phyloP scores from a whole-genome alignment of 2,113 vertebrate species.

The Budorcas taxicolor region DNA sequence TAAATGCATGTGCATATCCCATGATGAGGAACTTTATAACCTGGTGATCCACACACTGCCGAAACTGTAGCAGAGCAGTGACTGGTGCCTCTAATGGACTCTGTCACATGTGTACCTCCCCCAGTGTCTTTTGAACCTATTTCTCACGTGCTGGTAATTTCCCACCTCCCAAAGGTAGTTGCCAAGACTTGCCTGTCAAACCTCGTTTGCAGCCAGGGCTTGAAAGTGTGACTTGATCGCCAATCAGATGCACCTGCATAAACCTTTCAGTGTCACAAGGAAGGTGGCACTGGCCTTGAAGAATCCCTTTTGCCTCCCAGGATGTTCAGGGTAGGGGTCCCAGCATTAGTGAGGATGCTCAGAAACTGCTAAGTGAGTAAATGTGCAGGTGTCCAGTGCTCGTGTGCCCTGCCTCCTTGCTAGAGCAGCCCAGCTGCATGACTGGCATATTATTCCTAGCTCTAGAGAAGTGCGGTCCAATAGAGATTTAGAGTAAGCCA shows the following conservation, averaged over 20 bases:
- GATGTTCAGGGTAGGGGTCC: neutral
- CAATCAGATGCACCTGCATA: neutral
- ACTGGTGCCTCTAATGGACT: neutral
- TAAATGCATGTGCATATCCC: too few relatives aligned
- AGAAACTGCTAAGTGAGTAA: neutral
- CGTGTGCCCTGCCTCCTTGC: neutral
- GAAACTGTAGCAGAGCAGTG: too few relatives aligned
- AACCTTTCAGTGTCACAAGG: neutral
- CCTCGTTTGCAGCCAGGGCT: neutral
- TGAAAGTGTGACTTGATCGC: neutral
- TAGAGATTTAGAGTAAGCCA: neutral
- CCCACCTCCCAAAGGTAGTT: neutral
- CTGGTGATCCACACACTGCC: neutral
- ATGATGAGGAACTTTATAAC: neutral
- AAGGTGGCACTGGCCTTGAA: neutral
- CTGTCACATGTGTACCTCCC: neutral
- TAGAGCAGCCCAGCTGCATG: neutral
- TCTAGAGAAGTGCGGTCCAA: neutral
- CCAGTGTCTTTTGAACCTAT: conserved; percentile 26
- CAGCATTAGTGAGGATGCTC: neutral
- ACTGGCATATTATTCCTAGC: neutral
- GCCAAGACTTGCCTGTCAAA: neutral
- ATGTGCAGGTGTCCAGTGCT: neutral
- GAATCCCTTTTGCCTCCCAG: neutral
- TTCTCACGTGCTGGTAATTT: neutral